Evolutionary conservation across 1,140 invertebrate species (phyloP), one percentile per base, ranked within the genome.

Genomic region (Mycetomoellerius zeteki): DNA sequence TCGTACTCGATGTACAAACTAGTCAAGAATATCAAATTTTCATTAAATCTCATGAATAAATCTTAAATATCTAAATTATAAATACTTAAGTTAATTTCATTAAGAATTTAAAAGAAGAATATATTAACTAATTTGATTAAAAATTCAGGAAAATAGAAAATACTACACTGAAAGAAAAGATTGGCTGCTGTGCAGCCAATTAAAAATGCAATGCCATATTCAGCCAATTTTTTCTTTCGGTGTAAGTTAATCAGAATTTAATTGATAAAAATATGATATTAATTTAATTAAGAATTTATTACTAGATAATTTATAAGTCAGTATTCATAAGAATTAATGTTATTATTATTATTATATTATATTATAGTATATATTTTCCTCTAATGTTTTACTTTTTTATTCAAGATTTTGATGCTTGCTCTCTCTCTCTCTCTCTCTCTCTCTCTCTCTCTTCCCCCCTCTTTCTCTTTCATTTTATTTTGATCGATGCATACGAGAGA

Each of bases 261-360:
- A 67, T 72, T 52, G 21, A 71, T 67, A n/a, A 33, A 33, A 33
- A 33, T n/a, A 54, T 16, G 14, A 24, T 19, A 65, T 19, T 65
- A 33, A 65, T n/a, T 4, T 33, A 19, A 65, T n/a, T 65, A 65
- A 65, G 5, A n/a, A 62, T 27, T 62, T 30, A 62, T 3, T 30
- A 16, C 0, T 58, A 12, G 54, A 10, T 62, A 62, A 62, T 27
- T 62, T 10, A 24, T 30, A 62, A 43, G 1, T 43, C 10, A 10
- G 7, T 43, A 43, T 43, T 43, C 1, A 10, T 43, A 30, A 30
- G 3, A 58, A 58, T 58, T 24, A 62, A 27, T 43, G 14, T n/a
- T 33, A 65, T 37, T 65, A 65, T 65, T 33, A 37, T 65, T 27
- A 27, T 65, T 65, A n/a, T 65, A n/a, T 7, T 33, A 33, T 37